Base-by-base conservation (phyloP, 1,140 invertebrate species). In the Micrasema longulum region DNA sequence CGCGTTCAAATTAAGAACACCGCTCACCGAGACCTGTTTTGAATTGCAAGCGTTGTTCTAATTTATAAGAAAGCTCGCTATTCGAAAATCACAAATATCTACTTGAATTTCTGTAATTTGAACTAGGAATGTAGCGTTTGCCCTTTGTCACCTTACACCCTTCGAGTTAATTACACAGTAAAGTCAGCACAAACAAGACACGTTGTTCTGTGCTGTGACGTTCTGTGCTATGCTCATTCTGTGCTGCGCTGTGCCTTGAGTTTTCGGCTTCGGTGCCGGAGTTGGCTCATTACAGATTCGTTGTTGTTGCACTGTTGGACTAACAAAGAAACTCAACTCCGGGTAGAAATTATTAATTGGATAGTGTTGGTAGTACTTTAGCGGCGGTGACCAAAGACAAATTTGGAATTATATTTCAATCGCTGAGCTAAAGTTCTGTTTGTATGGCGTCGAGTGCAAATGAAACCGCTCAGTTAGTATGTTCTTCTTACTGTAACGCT, bases 111-210 rank as follows among this genome's bases (percentile, higher is more conserved):
- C 26, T 31, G 26, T 7, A 2, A 31, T 31, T 31, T 31, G 26
- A 31, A 16, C 52, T 31, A 14, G 23, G 35, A 11, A 55, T 55
- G 4, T 7, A 55, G 23, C 23, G 35, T 14, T 14, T 0, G 23
- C 10, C 36, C 36, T 60, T 60, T 60, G 55, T 60, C 55, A 60
- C 55, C 55, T 60, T 60, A 60, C 35, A 20, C 52, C 52, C 55
- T 60, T 16, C 4, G 11, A 60, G 55, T 20, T 60, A 60, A 60
- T 60, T 60, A 60, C 36, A 43, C 10, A 38, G 36, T 60, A 43
- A 41, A 22, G 36, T 43, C 36, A 52, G 55, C 18, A 38, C 36
- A 60, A 60, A 60, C 55, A 23, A 38, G 16, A 7, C 26, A 7
- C 26, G 26, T 2, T 31, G 3, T 31, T 2, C 26, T 31, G 26